Percentiles rank a stretch among this genome's conserved stretches.
phyloP scores from a whole-genome alignment of 2,113 vertebrate species.

The Tapirus terrestris region DNA sequence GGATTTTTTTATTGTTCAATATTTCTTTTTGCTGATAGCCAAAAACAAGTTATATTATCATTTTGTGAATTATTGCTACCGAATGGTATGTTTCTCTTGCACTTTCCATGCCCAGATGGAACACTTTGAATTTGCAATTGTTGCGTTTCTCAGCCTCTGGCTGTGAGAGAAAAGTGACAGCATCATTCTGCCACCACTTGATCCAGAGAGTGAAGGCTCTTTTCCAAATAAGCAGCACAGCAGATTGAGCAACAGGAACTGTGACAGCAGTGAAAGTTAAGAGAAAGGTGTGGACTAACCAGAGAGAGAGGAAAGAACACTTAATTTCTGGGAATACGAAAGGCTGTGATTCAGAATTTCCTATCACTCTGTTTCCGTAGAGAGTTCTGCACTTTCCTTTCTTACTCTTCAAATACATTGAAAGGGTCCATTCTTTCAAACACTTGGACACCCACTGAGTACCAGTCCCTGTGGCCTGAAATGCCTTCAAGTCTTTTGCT shows the following conservation, averaged over 20 bases:
- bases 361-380: not conserved
- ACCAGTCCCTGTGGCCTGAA: not conserved
- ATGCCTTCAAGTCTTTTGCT: accelerated
- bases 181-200: not conserved
- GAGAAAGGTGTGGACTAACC: not conserved
- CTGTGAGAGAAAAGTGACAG: not conserved
- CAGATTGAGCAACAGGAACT: accelerated
- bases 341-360: accelerated
- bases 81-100: not conserved
- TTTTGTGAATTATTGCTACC: not conserved
- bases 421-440: accelerated
- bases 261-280: accelerated
- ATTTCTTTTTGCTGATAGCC: constrained; percentile 52
- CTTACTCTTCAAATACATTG: not conserved
- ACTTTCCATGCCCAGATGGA: not conserved
- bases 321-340: not conserved
- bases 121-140: not conserved
- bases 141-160: not conserved
- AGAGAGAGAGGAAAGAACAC: accelerated
- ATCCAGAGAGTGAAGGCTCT: not conserved
- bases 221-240: not conserved
- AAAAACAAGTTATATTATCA: not conserved
- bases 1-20: constrained; percentile 49
- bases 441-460: not conserved
- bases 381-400: no score